Evolutionary conservation across 2,113 vertebrate species (phyloP).

Genomic region (Cinclus mexicanus): DNA sequence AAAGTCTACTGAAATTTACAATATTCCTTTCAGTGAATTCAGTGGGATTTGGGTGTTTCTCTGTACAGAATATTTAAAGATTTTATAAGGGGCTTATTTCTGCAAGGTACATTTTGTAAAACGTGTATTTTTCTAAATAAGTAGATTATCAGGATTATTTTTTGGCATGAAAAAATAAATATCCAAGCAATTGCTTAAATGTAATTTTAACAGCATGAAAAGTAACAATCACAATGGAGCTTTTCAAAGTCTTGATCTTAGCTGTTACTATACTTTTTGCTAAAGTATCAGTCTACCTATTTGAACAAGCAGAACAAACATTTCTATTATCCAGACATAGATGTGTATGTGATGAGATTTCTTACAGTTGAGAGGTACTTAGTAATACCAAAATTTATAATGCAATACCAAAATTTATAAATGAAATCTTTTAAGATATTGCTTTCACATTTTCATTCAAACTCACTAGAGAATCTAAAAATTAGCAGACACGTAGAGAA

Average conservation of each 20-base stretch:
- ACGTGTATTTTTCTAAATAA: background rate
- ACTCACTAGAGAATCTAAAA: background rate
- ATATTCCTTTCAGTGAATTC: background rate
- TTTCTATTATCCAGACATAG: background rate
- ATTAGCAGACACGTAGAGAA: background rate
- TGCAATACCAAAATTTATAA: background rate
- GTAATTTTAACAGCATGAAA: conserved; percentile 27
- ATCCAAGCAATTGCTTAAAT: background rate
- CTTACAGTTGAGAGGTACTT: background rate
- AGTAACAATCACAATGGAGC: background rate
- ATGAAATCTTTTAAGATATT: background rate
- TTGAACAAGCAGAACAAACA: background rate
- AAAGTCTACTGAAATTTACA: background rate
- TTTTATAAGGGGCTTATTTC: conserved; percentile 6
- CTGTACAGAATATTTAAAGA: background rate
- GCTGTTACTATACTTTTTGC: background rate
- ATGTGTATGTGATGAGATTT: background rate
- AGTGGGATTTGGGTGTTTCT: background rate
- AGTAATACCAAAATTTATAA: background rate
- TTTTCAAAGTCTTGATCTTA: background rate
- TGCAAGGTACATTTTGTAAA: background rate
- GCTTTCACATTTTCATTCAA: background rate
- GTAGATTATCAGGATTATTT: background rate
- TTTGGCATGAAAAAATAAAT: background rate
- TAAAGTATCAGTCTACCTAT: background rate